Evolutionary conservation across 2,113 vertebrate genomes (phyloP).

Genomic region (Thunnus thynnus): DNA sequence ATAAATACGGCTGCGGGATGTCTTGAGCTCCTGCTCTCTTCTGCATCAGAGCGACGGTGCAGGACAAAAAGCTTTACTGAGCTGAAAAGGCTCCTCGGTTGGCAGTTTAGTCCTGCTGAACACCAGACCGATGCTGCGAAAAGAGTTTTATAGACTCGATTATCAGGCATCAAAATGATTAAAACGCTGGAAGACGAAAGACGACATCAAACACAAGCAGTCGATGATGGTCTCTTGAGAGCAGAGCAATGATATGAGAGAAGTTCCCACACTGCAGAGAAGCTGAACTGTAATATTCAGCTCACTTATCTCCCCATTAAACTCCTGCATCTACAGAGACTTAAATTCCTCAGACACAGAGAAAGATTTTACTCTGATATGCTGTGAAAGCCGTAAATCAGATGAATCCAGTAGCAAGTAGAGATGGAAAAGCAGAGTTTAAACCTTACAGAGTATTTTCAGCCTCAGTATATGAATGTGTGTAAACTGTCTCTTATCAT

Average conservation of each 20-base stretch:
- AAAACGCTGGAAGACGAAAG: no score
- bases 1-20: neutral
- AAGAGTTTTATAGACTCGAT: neutral
- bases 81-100: neutral
- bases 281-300: neutral
- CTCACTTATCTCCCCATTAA: conserved; percentile 19
- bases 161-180: no score
- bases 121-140: neutral
- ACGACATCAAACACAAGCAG: no score
- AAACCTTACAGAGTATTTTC: no score
- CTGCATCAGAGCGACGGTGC: no score
- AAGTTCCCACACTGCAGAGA: neutral
- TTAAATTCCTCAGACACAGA: neutral
- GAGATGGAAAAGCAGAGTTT: neutral
- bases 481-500: no score
- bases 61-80: neutral
- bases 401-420: no score
- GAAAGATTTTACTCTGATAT: neutral
- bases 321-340: neutral
- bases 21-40: no score
- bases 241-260: neutral
- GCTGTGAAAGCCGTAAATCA: neutral
- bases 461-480: no score
- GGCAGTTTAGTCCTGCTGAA: neutral
- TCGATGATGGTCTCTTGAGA: neutral